Percentiles rank a stretch among this genome's conserved stretches.
Evolutionary conservation across 2,113 vertebrate genomes (phyloP).

Genomic region (Saguinus midas): DNA sequence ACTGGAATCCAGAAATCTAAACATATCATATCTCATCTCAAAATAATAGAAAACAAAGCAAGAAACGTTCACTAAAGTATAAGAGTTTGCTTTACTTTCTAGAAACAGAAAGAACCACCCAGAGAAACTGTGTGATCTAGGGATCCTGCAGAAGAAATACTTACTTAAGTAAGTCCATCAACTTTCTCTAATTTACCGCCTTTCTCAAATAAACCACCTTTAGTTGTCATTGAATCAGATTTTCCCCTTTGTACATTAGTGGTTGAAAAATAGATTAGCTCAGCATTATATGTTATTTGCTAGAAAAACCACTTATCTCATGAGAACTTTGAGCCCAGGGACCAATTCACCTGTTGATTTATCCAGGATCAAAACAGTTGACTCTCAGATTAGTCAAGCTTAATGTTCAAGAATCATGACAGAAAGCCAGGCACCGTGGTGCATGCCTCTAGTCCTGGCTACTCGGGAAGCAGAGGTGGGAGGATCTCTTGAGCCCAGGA

Average conservation of each 20-base stretch:
- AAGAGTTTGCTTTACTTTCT: not conserved
- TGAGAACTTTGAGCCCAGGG: constrained; percentile 56
- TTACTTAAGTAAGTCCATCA: not conserved
- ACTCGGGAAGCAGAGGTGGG: not conserved
- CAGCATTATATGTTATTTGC: not conserved
- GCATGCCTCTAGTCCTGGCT: not conserved
- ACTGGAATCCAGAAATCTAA: not conserved
- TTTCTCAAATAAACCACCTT: not conserved
- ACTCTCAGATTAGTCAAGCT: constrained; percentile 23
- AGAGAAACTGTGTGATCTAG: not conserved
- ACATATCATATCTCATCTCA: not conserved
- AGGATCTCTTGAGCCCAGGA: not conserved
- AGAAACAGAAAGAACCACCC: not conserved
- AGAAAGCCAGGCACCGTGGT: not conserved
- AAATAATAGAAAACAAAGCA: constrained; percentile 2
- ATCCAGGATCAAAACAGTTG: not conserved
- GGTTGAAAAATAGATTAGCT: constrained; percentile 3
- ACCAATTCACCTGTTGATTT: not conserved
- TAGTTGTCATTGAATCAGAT: not conserved
- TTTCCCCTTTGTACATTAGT: not conserved
- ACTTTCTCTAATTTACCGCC: not conserved
- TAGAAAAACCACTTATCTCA: constrained; percentile 46
- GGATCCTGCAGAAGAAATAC: not conserved
- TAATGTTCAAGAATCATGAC: not conserved
- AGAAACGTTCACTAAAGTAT: not conserved